phyloP scores from a whole-genome alignment of 2,888 invertebrate species.

The Scaptomyza tumidula region DNA sequence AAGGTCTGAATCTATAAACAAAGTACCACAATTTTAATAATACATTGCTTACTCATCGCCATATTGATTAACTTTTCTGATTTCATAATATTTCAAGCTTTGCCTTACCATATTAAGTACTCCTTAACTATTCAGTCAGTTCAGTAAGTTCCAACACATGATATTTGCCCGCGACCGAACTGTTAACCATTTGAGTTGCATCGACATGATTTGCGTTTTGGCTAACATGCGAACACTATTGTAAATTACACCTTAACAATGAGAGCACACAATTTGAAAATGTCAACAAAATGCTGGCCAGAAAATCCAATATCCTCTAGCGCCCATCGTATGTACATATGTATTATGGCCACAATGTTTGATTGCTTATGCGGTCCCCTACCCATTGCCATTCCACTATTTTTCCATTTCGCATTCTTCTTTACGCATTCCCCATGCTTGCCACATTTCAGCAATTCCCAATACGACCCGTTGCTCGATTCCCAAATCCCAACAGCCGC shows the following conservation, averaged over 20 bases:
- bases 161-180: no score
- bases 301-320: slow-evolving; percentile 55
- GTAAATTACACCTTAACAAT: slow-evolving; percentile 71
- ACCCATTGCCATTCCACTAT: not conserved
- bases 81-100: not conserved
- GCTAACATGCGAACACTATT: slow-evolving; percentile 32
- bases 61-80: not conserved
- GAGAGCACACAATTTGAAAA: slow-evolving; percentile 60
- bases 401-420: not conserved
- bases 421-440: not conserved
- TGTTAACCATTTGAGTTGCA: not conserved
- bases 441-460: slow-evolving; percentile 1
- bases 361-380: not conserved
- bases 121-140: no score
- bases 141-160: no score
- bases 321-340: slow-evolving; percentile 14
- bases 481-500: not conserved
- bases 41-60: not conserved
- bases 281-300: slow-evolving; percentile 51
- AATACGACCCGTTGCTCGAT: slow-evolving; percentile 4
- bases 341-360: slow-evolving; percentile 10
- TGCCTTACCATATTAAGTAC: no score
- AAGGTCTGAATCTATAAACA: no score
- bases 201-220: slow-evolving; percentile 21
- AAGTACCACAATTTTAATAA: no score